These are phyloP conservation scores for Adelphocoris suturalis DNA, from an alignment of 2,888 invertebrate genomes.

Conservation along the genomic window DNA sequence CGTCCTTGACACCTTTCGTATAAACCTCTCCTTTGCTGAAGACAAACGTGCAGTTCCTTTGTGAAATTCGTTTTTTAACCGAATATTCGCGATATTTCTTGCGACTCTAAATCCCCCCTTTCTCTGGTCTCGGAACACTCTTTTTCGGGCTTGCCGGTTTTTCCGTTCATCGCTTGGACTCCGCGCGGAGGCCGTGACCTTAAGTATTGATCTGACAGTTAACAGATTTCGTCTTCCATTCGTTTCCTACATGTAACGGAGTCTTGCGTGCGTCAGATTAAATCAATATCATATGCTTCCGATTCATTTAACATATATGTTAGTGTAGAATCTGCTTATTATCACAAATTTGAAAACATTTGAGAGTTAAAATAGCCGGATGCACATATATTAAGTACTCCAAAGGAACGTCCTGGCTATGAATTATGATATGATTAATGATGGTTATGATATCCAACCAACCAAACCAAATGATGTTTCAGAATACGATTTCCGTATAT, in stretches of 20 bases:
- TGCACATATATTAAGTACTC: no score
- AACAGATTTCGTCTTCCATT: constrained; percentile 57
- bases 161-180: constrained; percentile 19
- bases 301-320: no score
- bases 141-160: not conserved
- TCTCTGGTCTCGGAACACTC: not conserved
- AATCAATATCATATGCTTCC: no score
- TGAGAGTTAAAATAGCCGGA: no score
- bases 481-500: no score
- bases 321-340: no score
- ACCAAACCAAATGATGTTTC: no score
- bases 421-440: no score
- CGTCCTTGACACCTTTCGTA: constrained; percentile 15
- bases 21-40: not conserved
- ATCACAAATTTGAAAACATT: no score
- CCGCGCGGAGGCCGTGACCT: constrained; percentile 61
- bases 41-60: not conserved
- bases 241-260: not conserved
- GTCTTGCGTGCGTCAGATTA: no score
- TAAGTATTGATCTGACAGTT: constrained; percentile 64
- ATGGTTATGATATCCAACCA: no score
- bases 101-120: not conserved
- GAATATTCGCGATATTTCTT: constrained; percentile 10
- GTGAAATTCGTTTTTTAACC: not conserved
- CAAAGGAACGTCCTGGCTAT: no score